These are phyloP conservation scores for Ceyx melanurus DNA, from an alignment of 2,113 vertebrate genomes.

Conservation along the genomic window DNA sequence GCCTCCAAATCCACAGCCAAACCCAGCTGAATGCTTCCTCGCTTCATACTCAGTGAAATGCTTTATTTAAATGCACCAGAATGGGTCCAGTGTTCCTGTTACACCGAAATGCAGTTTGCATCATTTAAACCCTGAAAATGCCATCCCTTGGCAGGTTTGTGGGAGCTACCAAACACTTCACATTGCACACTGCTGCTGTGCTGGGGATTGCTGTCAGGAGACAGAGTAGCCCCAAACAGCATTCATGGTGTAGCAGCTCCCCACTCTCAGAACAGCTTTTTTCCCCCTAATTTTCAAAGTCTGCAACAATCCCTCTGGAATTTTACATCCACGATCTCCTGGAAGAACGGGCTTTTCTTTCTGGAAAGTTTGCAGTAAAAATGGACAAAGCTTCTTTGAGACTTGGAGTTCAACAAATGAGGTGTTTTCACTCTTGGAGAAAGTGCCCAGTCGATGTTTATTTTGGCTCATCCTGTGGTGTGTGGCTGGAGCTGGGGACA, in stretches of 20 bases:
- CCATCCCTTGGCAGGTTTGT: background rate
- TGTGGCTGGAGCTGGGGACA: background rate
- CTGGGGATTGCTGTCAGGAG: background rate
- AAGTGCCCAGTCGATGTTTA: conserved; percentile 44
- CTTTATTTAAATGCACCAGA: conserved; percentile 39
- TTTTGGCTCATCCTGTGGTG: conserved; percentile 31
- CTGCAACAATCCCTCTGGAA: conserved; percentile 54
- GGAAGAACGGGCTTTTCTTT: conserved; percentile 33
- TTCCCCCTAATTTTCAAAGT: background rate
- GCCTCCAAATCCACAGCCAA: conserved; percentile 21
- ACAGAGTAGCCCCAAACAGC: background rate
- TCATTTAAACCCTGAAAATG: conserved; percentile 35
- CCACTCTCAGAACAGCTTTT: background rate
- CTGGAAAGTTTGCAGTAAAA: conserved; percentile 53
- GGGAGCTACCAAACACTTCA: conserved; percentile 19
- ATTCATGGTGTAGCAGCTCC: background rate
- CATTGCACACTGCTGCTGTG: background rate
- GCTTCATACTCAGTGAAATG: conserved; percentile 16
- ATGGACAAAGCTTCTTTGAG: conserved; percentile 62
- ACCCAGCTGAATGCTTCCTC: conserved; percentile 45
- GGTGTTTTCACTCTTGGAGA: conserved; percentile 61
- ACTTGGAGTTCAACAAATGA: conserved; percentile 55
- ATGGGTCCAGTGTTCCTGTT: conserved; percentile 33
- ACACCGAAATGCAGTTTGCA: background rate
- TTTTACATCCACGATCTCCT: conserved; percentile 36